Conservation (phyloP, 1,140 invertebrate species). For the Drosophila pachea region DNA sequence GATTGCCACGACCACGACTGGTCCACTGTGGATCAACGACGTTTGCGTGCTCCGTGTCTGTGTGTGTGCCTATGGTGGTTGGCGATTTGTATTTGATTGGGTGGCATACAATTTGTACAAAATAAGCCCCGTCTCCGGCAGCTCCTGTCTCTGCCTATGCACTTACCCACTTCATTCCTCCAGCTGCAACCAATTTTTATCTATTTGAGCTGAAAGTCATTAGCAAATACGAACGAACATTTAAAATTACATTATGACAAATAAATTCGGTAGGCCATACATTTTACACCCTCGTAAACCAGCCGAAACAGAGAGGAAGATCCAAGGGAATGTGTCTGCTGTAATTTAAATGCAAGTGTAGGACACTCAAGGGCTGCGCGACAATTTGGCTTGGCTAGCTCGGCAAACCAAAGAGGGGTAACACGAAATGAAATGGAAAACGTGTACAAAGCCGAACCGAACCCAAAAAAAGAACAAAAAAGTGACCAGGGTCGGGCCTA, state of each 20-base stretch:
- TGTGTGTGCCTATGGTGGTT: slow-evolving; percentile 9
- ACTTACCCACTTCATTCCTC: background rate
- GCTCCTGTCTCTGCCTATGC: background rate
- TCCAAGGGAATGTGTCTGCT: slow-evolving; percentile 9
- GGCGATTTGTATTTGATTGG: slow-evolving; percentile 60
- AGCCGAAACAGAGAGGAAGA: slow-evolving; percentile 13
- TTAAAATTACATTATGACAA: slow-evolving; percentile 65
- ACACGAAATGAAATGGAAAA: slow-evolving; percentile 74
- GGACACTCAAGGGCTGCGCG: slow-evolving; percentile 59
- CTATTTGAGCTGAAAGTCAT: slow-evolving; percentile 26
- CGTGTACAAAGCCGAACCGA: slow-evolving; percentile 35
- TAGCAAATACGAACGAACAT: slow-evolving; percentile 41
- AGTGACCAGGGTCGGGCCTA: slow-evolving; percentile 50
- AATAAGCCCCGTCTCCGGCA: background rate
- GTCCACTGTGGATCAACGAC: slow-evolving; percentile 55
- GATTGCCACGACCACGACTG: slow-evolving; percentile 63
- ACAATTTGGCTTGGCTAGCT: slow-evolving; percentile 48
- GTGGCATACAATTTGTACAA: slow-evolving; percentile 50
- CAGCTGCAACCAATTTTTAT: slow-evolving; percentile 16
- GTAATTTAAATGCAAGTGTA: slow-evolving; percentile 55
- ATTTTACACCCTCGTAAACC: slow-evolving; percentile 59
- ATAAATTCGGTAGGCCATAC: slow-evolving; percentile 35
- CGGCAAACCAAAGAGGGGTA: slow-evolving; percentile 17
- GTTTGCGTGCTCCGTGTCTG: slow-evolving; percentile 16
- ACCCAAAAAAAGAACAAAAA: slow-evolving; percentile 5